Evolutionary conservation across 2,113 vertebrate genomes (phyloP).

Genomic region (human): DNA sequence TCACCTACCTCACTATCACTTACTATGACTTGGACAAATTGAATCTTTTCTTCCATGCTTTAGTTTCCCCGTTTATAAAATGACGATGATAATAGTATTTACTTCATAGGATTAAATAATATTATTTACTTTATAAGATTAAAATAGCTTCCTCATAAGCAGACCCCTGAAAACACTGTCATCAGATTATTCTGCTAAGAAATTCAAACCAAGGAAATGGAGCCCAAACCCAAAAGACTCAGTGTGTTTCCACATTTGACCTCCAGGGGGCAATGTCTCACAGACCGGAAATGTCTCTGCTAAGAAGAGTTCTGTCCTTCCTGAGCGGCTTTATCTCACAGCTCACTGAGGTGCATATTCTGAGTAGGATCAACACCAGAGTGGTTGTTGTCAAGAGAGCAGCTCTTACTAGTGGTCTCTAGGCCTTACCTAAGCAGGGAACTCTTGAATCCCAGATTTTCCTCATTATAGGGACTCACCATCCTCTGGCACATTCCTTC

Average conservation of each 20-base stretch:
- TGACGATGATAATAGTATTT: background rate
- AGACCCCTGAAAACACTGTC: background rate
- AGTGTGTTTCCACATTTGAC: background rate
- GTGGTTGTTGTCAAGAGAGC: background rate
- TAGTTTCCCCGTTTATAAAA: background rate
- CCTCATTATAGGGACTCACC: background rate
- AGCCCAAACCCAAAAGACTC: background rate
- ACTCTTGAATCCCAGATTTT: background rate
- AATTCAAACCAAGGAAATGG: background rate
- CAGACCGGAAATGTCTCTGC: background rate
- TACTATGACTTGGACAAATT: background rate
- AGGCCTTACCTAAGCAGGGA: background rate
- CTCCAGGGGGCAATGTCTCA: slow-evolving; percentile 17
- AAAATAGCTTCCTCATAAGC: background rate
- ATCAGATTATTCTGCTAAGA: background rate
- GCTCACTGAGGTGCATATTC: background rate
- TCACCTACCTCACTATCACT: background rate
- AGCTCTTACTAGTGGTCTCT: background rate
- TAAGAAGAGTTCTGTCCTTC: background rate
- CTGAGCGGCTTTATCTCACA: background rate
- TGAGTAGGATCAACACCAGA: background rate
- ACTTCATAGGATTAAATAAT: background rate
- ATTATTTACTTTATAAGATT: background rate
- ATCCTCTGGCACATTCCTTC: background rate
- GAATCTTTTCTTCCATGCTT: background rate